Evolutionary conservation across 2,113 vertebrate species (phyloP).

Genomic region (Axis porcinus): DNA sequence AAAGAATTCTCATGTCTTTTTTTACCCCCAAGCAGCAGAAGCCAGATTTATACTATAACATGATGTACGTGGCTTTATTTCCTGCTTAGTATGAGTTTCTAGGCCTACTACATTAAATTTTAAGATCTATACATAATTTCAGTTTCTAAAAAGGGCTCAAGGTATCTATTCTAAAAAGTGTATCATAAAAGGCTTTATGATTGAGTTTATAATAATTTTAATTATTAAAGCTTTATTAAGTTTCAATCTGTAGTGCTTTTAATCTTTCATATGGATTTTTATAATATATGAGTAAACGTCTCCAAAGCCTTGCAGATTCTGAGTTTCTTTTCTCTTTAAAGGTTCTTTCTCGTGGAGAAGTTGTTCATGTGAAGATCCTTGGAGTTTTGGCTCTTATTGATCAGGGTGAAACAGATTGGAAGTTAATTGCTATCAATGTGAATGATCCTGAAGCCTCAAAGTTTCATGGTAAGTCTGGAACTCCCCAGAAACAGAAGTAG

Average conservation of each 20-base stretch:
- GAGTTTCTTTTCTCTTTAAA: constrained; percentile 72
- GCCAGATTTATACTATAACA: neutral
- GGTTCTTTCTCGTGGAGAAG: constrained; percentile 89
- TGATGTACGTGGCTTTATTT: neutral
- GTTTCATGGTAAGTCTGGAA: constrained; percentile 86
- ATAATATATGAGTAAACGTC: neutral
- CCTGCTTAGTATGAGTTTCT: neutral
- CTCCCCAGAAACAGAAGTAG: neutral
- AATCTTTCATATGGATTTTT: neutral
- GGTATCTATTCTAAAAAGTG: neutral
- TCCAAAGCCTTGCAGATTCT: neutral
- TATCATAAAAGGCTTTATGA: neutral
- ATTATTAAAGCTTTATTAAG: neutral
- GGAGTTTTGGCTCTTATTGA: constrained; percentile 94
- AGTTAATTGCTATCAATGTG: constrained; percentile 92
- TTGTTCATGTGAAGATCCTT: constrained; percentile 94
- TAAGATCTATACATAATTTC: neutral
- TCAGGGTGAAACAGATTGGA: constrained; percentile 97
- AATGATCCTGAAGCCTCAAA: constrained; percentile 91
- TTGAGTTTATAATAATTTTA: neutral
- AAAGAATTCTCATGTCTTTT: neutral
- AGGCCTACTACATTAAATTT: neutral
- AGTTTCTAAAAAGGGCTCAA: neutral
- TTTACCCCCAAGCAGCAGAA: neutral
- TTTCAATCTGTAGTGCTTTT: neutral